Percentiles rank a stretch among this genome's conserved stretches.
Conservation (phyloP, 2,113 vertebrate species). For the Sturnus vulgaris region DNA sequence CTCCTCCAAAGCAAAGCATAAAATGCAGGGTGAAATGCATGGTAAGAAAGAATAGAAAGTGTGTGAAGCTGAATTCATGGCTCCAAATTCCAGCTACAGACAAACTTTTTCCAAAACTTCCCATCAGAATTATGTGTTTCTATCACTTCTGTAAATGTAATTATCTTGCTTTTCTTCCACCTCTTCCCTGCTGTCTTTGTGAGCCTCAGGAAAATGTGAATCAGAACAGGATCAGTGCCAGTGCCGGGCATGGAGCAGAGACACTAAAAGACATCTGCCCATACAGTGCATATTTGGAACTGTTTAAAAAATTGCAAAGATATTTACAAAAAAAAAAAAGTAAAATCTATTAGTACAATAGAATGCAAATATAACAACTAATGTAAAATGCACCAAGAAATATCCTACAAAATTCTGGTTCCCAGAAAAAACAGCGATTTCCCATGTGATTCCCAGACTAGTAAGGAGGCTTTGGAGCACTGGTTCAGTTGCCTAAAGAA, state of each 20-base stretch:
- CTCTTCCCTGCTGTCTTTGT: not conserved
- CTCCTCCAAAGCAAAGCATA: not conserved
- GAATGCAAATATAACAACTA: not conserved
- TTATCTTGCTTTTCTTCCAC: not conserved
- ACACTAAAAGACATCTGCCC: not conserved
- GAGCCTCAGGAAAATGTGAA: not conserved
- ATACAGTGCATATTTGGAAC: not conserved
- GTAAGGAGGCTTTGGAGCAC: not conserved
- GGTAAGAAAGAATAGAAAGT: not conserved
- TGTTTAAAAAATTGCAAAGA: not conserved
- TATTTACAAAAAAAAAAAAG: too few relatives aligned
- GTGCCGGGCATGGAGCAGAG: not conserved
- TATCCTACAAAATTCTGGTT: not conserved
- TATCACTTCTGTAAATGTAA: not conserved
- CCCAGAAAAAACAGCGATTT: fast-evolving
- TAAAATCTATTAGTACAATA: not conserved
- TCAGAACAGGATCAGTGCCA: not conserved
- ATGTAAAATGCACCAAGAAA: not conserved
- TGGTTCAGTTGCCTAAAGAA: not conserved
- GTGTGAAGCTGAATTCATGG: not conserved
- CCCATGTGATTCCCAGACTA: not conserved
- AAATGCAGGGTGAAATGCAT: not conserved
- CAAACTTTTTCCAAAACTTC: not conserved
- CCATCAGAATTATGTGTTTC: not conserved
- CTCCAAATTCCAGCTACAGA: not conserved